These are phyloP conservation scores for Gorilla gorilla DNA, from an alignment of 2,113 vertebrate species.

Conservation along the genomic window DNA sequence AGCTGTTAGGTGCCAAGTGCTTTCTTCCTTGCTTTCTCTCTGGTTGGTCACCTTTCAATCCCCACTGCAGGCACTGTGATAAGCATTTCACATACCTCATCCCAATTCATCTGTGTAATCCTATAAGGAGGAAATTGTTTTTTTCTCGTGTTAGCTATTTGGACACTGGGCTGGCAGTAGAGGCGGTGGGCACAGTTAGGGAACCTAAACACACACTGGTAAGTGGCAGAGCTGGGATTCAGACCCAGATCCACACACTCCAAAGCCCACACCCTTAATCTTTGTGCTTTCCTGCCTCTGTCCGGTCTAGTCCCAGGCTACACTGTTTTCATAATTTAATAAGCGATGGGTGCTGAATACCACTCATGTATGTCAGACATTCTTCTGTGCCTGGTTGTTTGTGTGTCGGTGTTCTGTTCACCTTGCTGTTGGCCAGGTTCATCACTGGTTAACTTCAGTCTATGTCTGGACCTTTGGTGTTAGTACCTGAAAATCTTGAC, in stretches of 20 bases:
- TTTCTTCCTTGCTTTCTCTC: background rate
- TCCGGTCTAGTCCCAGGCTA: background rate
- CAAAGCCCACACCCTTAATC: background rate
- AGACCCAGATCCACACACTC: background rate
- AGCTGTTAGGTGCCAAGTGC: background rate
- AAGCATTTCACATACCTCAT: background rate
- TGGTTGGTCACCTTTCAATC: background rate
- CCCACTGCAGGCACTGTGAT: background rate
- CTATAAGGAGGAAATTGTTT: background rate
- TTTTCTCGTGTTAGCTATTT: background rate
- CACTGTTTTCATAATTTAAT: background rate
- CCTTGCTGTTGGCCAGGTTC: background rate
- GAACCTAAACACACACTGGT: background rate
- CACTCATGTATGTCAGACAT: fast-evolving
- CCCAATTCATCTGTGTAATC: background rate
- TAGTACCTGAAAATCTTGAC: background rate
- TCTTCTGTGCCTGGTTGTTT: background rate
- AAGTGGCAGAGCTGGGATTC: background rate
- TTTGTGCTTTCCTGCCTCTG: background rate
- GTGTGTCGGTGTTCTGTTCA: background rate
- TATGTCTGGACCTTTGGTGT: background rate
- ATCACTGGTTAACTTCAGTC: background rate
- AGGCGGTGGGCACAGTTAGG: background rate
- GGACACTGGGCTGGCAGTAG: background rate
- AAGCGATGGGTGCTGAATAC: background rate